phyloP scores from a whole-genome alignment of 1,140 invertebrate genomes.

The Propsilocerus akamusi region DNA sequence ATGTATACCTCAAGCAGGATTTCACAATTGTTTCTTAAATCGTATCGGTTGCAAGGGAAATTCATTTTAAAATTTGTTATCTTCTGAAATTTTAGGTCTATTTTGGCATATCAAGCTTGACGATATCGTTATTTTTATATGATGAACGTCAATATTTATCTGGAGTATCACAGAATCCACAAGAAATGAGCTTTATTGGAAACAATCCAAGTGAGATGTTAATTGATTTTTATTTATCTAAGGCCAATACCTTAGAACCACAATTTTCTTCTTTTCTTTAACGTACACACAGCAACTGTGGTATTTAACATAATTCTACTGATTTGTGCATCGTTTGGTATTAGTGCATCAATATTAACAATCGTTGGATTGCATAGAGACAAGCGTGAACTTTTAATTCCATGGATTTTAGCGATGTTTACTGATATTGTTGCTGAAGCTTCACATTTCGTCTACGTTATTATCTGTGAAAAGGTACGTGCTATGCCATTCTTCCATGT shows the following conservation, averaged over 20 bases:
- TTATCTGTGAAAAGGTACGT: slow-evolving; percentile 14
- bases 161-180: slow-evolving; percentile 10
- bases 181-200: slow-evolving; percentile 17
- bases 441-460: slow-evolving; percentile 14
- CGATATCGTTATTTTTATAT: slow-evolving; percentile 15
- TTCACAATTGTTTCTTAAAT: too few species aligned
- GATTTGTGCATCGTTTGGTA: slow-evolving; percentile 18
- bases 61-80: not conserved
- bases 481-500: slow-evolving; percentile 19
- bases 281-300: slow-evolving; percentile 17
- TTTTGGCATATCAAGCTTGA: slow-evolving; percentile 17
- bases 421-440: slow-evolving; percentile 16
- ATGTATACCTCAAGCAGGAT: too few species aligned
- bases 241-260: slow-evolving; percentile 11
- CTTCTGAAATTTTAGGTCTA: slow-evolving; percentile 11
- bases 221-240: too few species aligned
- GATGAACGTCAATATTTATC: slow-evolving; percentile 18
- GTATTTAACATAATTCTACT: slow-evolving; percentile 21
- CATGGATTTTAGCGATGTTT: slow-evolving; percentile 17
- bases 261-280: slow-evolving; percentile 8
- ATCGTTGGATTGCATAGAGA: slow-evolving; percentile 14
- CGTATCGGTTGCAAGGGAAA: too few species aligned
- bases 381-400: slow-evolving; percentile 16
- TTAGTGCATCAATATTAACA: slow-evolving; percentile 14
- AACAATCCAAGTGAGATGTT: too few species aligned